A percentile compares a stretch with the other conserved stretches of the same genome.
phyloP scores from a whole-genome alignment of 2,113 vertebrate species.

The Tringa solitaria region DNA sequence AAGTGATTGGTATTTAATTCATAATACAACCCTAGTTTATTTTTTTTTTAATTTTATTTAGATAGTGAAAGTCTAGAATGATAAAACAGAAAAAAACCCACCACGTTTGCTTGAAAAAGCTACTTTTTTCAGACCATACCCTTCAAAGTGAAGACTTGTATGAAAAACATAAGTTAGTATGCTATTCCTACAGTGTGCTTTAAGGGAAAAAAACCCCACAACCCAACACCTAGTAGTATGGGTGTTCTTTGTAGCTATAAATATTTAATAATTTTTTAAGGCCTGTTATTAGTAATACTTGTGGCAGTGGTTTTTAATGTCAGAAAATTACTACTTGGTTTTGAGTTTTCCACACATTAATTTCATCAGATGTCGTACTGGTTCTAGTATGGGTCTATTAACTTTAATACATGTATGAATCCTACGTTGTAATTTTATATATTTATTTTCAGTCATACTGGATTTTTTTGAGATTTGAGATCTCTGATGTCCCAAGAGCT shows the following conservation, averaged over 20 bases:
- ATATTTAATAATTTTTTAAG: neutral
- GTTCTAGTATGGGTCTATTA: neutral
- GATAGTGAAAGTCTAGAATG: neutral
- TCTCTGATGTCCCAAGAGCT: neutral
- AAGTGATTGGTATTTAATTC: neutral
- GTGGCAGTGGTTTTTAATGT: neutral
- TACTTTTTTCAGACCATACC: neutral
- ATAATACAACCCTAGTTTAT: neutral
- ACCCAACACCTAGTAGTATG: neutral
- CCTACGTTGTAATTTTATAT: neutral
- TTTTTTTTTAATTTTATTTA: neutral
- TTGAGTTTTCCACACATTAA: neutral
- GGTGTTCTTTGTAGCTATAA: neutral
- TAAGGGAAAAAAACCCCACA: neutral
- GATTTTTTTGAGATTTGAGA: neutral
- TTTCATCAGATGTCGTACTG: neutral
- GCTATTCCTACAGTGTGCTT: neutral
- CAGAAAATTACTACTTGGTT: neutral
- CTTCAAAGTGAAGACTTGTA: neutral
- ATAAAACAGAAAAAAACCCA: neutral
- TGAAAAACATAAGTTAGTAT: neutral
- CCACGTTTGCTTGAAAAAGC: neutral
- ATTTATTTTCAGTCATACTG: neutral
- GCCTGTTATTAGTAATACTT: neutral
- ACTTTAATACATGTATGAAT: neutral